A percentile compares a stretch with the other conserved stretches of the same genome.
Evolutionary conservation across 2,113 vertebrate genomes (phyloP).

Genomic region (Hippocampus zosterae): DNA sequence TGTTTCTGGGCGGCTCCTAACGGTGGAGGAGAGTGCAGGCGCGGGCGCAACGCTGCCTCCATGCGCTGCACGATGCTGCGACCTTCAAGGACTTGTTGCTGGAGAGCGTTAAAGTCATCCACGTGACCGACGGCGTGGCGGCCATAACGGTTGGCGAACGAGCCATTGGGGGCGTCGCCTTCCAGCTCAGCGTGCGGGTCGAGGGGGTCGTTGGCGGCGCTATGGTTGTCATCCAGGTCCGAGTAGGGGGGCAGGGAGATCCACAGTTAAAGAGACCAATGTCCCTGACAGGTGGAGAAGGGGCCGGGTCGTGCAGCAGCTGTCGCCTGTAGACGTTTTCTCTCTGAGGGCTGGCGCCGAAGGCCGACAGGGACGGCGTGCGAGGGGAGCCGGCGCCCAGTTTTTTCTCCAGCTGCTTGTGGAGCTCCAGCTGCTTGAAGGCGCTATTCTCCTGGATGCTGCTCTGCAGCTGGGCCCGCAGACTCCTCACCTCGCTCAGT

Average conservation of each 20-base stretch:
- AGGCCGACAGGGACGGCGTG: constrained; percentile 53
- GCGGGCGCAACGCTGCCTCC: constrained; percentile 65
- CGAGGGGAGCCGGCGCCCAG: constrained; percentile 48
- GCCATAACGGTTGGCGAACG: constrained; percentile 74
- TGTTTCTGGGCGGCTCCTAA: constrained; percentile 44
- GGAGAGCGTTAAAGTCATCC: constrained; percentile 81
- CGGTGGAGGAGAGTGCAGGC: constrained; percentile 43
- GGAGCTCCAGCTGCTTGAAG: constrained; percentile 74
- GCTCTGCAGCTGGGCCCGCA: constrained; percentile 76
- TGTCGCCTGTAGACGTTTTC: constrained; percentile 64
- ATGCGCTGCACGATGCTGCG: constrained; percentile 75
- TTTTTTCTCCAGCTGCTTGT: constrained; percentile 76
- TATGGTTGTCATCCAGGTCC: constrained; percentile 65
- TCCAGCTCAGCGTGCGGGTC: constrained; percentile 72
- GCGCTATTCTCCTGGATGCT: constrained; percentile 79
- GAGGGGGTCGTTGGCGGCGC: constrained; percentile 66
- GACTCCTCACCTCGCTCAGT: constrained; percentile 75
- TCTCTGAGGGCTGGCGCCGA: constrained; percentile 62
- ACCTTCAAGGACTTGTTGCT: constrained; percentile 82
- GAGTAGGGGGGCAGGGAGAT: constrained; percentile 56
- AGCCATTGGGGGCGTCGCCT: constrained; percentile 63
- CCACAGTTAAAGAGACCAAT: constrained; percentile 77
- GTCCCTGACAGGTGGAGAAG: constrained; percentile 87
- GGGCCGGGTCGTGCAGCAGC: constrained; percentile 76
- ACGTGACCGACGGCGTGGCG: constrained; percentile 76